Base-by-base conservation (phyloP, 1,140 invertebrate species). In the Andrena cerasifolii region DNA sequence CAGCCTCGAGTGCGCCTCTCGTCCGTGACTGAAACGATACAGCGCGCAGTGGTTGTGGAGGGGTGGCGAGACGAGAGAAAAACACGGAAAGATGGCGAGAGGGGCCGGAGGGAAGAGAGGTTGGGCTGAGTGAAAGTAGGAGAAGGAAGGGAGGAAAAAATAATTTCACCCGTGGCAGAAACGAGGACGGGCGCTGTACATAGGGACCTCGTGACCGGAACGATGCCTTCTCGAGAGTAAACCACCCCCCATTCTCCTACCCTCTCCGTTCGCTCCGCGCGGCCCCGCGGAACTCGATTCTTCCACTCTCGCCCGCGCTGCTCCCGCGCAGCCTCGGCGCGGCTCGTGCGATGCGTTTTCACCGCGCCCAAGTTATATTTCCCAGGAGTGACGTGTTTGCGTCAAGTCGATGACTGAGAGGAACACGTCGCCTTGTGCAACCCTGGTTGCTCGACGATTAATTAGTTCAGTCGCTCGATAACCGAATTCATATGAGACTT, bases 121-220 rank as follows among this genome's bases (percentile, higher is more conserved):
- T 40, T 40, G 61, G 33, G 18, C 8, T n/a, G n/a, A n/a, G n/a
- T n/a, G n/a, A n/a, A n/a, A n/a, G n/a, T n/a, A 10, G 33, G 28
- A 36, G n/a, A 18, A 51, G 24, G 56, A 72, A 62, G 10, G 58
- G 28, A n/a, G 43, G 49, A 45, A 16, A 63, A 73, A 78, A 83
- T 79, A 75, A 79, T 75, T 75, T 79, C 16, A 10, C 21, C n/a
- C 33, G 24, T 8, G 33, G 43, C 24, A 61, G 58, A 75, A 82
- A 79, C 63, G 54, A 61, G 59, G 62, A 45, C 59, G 47, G 49
- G n/a, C n/a, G n/a, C 31, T 31, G 77, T 31, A 59, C 54, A 58
- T 51, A 73, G 75, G 63, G 43, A 54, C 58, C 47, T 36, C 65
- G 71, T 75, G 51, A 56, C 51, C 68, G 65, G 58, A 79, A 59